These are phyloP conservation scores for Theretra japonica DNA, from an alignment of 2,888 invertebrate genomes.

Conservation along the genomic window DNA sequence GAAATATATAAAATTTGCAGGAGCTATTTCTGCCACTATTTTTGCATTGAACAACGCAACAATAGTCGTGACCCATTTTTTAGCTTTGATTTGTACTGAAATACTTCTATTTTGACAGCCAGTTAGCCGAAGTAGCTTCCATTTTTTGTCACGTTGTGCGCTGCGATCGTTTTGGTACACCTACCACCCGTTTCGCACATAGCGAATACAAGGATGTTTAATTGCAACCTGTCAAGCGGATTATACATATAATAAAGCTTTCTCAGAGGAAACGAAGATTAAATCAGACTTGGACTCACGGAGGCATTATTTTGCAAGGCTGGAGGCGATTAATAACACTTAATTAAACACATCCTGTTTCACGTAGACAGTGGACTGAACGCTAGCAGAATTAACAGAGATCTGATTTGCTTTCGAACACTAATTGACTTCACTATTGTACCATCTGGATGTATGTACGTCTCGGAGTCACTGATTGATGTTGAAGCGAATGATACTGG, in stretches of 20 bases:
- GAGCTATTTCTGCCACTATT: too few relatives aligned
- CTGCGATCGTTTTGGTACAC: too few relatives aligned
- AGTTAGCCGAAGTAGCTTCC: too few relatives aligned
- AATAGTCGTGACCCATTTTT: too few relatives aligned
- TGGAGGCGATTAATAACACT: conserved; percentile 57
- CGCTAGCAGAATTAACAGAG: conserved; percentile 4
- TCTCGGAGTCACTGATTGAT: conserved; percentile 2
- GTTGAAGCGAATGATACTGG: not conserved
- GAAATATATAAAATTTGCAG: too few relatives aligned
- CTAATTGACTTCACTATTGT: conserved; percentile 11
- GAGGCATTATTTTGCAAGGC: conserved; percentile 52
- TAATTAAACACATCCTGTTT: conserved; percentile 47
- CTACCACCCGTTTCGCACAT: too few relatives aligned
- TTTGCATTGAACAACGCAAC: too few relatives aligned
- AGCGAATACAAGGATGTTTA: conserved; percentile 31
- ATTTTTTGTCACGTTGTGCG: too few relatives aligned
- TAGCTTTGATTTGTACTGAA: too few relatives aligned
- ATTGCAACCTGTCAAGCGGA: conserved; percentile 41
- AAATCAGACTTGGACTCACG: conserved; percentile 46
- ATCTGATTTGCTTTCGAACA: not conserved
- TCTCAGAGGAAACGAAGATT: conserved; percentile 51
- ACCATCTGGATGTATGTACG: too few relatives aligned
- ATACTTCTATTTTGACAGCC: too few relatives aligned
- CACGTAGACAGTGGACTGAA: not conserved
- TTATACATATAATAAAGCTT: conserved; percentile 46